These are phyloP conservation scores for Neosilurus hyrtlii DNA, from an alignment of 2,797 vertebrate genomes.

Conservation along the genomic window DNA sequence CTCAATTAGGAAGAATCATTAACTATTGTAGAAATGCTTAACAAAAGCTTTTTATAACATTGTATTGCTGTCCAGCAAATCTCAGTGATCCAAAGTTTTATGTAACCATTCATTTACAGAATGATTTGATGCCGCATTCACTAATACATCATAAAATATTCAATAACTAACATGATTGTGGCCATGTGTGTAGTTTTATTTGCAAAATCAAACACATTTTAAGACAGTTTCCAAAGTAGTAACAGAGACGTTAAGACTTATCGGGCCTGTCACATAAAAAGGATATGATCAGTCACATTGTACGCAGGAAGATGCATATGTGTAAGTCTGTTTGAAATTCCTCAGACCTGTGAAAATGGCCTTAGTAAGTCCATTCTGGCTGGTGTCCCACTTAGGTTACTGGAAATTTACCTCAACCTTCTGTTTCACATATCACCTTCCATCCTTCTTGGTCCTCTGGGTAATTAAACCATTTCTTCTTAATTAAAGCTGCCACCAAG, in stretches of 20 bases:
- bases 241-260: not conserved
- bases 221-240: no score
- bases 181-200: not conserved
- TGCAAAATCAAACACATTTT: not conserved
- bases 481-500: conserved; percentile 46
- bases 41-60: not conserved
- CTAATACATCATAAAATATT: not conserved
- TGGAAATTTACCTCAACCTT: conserved; percentile 20
- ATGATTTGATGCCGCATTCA: not conserved
- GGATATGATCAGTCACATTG: no score
- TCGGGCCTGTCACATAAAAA: not conserved
- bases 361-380: conserved; percentile 20
- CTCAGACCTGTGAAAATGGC: not conserved
- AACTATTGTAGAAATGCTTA: not conserved
- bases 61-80: not conserved
- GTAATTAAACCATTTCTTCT: conserved; percentile 43
- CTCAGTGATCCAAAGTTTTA: not conserved
- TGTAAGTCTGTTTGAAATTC: conserved; percentile 4
- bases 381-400: conserved; percentile 28
- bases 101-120: not conserved
- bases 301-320: not conserved
- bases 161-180: not conserved
- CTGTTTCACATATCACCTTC: conserved; percentile 41
- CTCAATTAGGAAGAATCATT: not conserved
- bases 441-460: conserved; percentile 34